Evolutionary conservation across 2,797 vertebrate genomes (phyloP), one percentile per base, ranked within the genome.

Genomic region (Poeciliopsis presidionis): DNA sequence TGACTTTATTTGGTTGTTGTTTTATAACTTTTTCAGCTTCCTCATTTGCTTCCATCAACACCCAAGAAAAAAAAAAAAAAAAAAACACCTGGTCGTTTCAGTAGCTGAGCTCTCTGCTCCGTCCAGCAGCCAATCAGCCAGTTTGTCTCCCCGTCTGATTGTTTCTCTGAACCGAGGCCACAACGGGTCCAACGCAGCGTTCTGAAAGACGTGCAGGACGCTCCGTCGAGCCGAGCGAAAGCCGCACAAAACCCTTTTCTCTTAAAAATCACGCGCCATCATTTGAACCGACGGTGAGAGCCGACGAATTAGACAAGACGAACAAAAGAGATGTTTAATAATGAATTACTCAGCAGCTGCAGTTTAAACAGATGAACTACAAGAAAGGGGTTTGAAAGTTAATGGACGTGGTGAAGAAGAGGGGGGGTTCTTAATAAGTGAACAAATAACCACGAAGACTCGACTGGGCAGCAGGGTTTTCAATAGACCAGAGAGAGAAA

Each of bases 381-480:
- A 69, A 53, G 8, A 46, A 55, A 41, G 74, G 36, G 74, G 36
- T 63, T 77, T 22, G 30, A 25, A 74, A 69, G 49, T 30, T 16
- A 53, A 69, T 30, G 63, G 9, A 67, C 2, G 20, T 9, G 33
- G 36, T 41, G 41, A n/a, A 2, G 41, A 18, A 47, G 30, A 43
- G 33, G 33, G 41, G 55, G 49, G 20, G 16, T 8, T 47, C 30
- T 73, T 47, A 69, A 81, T 61, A 84, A 61, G 81, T 69, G n/a
- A 77, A 72, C 41, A 20, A 59, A 43, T 89, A 82, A 69, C 80
- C 61, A 65, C 79, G 71, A 84, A 76, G 81, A 53, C 41, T 74
- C 45, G 49, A 63, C 20, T 25, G 47, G 41, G 74, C 79, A 36
- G 72, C 22, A 41, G 57, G 49, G 80, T 89, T 86, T 53, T 86